phyloP scores from a whole-genome alignment of 2,888 invertebrate species.

The Hirtodrosophila cameraria region DNA sequence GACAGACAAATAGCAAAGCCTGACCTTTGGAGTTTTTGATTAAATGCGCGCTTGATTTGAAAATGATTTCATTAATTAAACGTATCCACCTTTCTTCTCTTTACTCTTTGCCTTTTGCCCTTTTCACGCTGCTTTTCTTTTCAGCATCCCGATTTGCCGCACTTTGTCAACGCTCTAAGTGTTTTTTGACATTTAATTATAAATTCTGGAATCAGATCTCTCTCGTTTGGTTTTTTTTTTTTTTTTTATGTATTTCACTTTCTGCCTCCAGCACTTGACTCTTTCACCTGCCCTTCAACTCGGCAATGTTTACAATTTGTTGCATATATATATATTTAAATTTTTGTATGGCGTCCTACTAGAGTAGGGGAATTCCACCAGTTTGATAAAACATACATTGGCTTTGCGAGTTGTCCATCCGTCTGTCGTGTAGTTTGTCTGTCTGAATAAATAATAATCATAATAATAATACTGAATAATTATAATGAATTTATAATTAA shows the following conservation, averaged over 20 bases:
- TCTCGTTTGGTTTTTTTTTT: constrained; percentile 7
- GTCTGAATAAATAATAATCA: too few relatives aligned
- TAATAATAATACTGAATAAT: too few relatives aligned
- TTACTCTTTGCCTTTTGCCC: neutral
- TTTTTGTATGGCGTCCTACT: too few relatives aligned
- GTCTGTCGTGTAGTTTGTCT: too few relatives aligned
- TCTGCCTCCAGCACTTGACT: too few relatives aligned
- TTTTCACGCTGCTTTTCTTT: neutral
- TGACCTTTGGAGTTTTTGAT: constrained; percentile 28
- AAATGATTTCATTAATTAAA: constrained; percentile 60
- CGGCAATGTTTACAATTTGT: too few relatives aligned
- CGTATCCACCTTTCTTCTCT: constrained; percentile 5
- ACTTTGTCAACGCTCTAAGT: constrained; percentile 1
- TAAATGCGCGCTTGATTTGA: constrained; percentile 54
- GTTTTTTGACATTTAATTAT: constrained; percentile 40
- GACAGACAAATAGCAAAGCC: constrained; percentile 12
- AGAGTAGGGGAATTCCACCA: too few relatives aligned
- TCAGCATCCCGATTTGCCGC: neutral
- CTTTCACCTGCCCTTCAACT: too few relatives aligned
- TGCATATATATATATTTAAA: too few relatives aligned
- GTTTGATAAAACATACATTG: too few relatives aligned
- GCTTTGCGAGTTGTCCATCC: too few relatives aligned
- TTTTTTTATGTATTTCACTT: neutral
- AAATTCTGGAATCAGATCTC: constrained; percentile 3
- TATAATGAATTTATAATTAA: too few relatives aligned